A percentile compares a stretch with the other conserved stretches of the same genome.
phyloP scores from a whole-genome alignment of 2,888 invertebrate genomes.

The Spodoptera exigua region DNA sequence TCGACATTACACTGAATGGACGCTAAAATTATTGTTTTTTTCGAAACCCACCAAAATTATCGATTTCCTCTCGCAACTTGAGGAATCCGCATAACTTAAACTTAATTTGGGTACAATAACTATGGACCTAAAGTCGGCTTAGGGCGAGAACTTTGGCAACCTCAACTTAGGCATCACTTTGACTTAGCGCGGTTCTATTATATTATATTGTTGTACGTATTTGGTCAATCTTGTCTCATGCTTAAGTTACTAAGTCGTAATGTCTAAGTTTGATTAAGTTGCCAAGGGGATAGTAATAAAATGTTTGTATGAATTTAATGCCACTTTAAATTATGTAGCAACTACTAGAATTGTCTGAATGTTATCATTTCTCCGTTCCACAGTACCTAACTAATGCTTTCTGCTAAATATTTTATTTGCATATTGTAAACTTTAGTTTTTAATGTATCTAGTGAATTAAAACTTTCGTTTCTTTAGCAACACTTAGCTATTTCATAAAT shows the following conservation, averaged over 20 bases:
- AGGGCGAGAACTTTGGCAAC: conserved; percentile 27
- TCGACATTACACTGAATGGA: too few species aligned
- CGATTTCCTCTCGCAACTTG: conserved; percentile 17
- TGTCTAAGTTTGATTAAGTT: conserved; percentile 58
- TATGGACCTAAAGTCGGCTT: conserved; percentile 15
- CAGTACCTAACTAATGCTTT: too few species aligned
- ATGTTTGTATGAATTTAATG: conserved; percentile 8
- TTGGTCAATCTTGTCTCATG: conserved; percentile 51
- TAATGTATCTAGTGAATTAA: too few species aligned
- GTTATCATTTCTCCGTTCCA: too few species aligned
- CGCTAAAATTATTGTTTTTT: too few species aligned
- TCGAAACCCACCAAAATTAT: too few species aligned
- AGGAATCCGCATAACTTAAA: conserved; percentile 22
- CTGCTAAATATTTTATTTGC: too few species aligned
- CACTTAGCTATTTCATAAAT: too few species aligned
- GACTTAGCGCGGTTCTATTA: conserved; percentile 15
- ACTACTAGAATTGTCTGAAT: conserved; percentile 11
- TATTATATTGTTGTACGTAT: conserved; percentile 36
- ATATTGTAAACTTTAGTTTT: too few species aligned
- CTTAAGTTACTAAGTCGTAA: conserved; percentile 37
- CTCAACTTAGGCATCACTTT: conserved; percentile 10
- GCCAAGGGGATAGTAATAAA: conserved; percentile 37
- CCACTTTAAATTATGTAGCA: conserved; percentile 29
- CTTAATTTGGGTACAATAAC: conserved; percentile 7
- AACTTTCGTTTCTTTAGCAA: too few species aligned